phyloP scores from a whole-genome alignment of 2,797 vertebrate genomes.

The Falco berigora region DNA sequence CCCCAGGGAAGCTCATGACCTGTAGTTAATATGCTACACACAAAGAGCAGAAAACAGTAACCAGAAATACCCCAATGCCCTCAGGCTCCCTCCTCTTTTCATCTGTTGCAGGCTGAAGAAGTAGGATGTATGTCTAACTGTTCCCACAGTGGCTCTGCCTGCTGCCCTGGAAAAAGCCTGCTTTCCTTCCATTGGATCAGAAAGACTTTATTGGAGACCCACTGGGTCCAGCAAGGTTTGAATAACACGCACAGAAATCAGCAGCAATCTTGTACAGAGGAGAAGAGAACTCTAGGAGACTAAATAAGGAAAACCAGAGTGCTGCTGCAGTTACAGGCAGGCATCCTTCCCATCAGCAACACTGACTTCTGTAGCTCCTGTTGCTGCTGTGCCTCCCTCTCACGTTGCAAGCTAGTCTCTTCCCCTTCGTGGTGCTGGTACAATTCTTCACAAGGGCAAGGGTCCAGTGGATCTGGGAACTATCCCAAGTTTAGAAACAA shows the following conservation, averaged over 20 bases:
- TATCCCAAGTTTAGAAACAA: not conserved
- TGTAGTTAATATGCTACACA: not conserved
- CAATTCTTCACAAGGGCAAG: not conserved
- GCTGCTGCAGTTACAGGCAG: not conserved
- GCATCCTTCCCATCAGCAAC: not conserved
- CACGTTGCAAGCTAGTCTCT: not conserved
- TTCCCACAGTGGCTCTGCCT: not conserved
- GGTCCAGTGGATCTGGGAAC: not conserved
- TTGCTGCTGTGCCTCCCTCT: not conserved
- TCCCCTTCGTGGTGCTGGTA: not conserved
- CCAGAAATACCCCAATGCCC: not conserved
- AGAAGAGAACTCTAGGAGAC: not conserved
- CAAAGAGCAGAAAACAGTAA: not conserved
- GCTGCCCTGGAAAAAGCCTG: not conserved
- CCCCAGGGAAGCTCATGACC: not conserved
- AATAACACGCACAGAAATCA: not conserved
- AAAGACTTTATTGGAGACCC: not conserved
- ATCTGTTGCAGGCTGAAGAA: not conserved
- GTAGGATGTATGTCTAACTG: rapidly evolving
- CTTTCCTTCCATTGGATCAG: not conserved
- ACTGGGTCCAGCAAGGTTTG: not conserved
- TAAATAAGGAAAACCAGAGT: not conserved
- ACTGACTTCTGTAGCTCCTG: not conserved
- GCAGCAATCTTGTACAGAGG: not conserved
- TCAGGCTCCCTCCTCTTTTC: not conserved